Base-by-base conservation (phyloP, 2,888 invertebrate species). In the Cheilosia grossa region DNA sequence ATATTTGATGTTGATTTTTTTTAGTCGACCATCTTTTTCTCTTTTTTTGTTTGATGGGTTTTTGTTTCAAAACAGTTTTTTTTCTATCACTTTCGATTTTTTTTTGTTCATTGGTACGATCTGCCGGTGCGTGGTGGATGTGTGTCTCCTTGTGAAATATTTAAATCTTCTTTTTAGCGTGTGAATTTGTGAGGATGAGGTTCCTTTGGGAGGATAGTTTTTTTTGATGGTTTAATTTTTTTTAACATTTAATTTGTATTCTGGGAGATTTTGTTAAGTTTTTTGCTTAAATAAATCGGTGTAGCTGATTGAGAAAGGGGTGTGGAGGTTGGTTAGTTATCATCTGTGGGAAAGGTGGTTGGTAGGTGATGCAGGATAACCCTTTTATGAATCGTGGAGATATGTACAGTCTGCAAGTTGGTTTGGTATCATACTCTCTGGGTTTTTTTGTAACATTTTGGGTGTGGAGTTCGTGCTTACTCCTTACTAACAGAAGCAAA, bases 11-110 rank as follows among this genome's bases (percentile, higher is more conserved):
- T 37, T 37, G 10, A 21, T 61, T 73, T 79, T 79, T 70, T 64
- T 70, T 64, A 54, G 69, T 58, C 49, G 69, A 42, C 63, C 63
- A 74, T 74, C 40, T 37, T 69, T 64, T 81, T 58, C 64, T 70
- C 67, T 59, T 59, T 30, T 30, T 30, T 27, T 27, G 27, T 6
- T 30, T 7, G 30, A 37, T 37, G 19, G 17, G 13, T 64, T 78
- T 82, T 77, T 56, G 70, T 61, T 77, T 70, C 53, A 82, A 82
- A 77, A 70, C 54, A 51, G 13, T 44, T 82, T 82, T 81, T 81
- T 82, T 77, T 59, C 58, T 72, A 72, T 82, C 82, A 82, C 82
- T 82, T 82, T 82, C 82, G 66, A 56, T 82, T 82, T 82, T 74
- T 81, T 81, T 70, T 21, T 56, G 24, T 37, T 63, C 17, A 13